A percentile compares a stretch with the other conserved stretches of the same genome.
Evolutionary conservation across 2,888 invertebrate genomes (phyloP).

Genomic region (Drosophila percnosoma): DNA sequence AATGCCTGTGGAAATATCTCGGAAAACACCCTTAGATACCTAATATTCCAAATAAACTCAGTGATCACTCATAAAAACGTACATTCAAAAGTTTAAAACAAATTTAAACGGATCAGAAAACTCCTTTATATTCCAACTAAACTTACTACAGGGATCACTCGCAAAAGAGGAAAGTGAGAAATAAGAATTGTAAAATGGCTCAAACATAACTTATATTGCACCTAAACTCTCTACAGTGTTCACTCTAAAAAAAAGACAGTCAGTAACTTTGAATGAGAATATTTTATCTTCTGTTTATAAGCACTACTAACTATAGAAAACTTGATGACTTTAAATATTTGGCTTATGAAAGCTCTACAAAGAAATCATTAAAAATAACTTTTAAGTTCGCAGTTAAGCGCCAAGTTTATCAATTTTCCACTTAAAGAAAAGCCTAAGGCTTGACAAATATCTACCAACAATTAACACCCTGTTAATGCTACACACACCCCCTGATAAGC

Average conservation of each 20-base stretch:
- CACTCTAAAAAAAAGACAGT: background rate
- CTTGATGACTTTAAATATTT: background rate
- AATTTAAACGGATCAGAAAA: background rate
- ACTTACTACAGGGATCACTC: background rate
- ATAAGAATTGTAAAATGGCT: background rate
- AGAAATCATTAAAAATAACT: background rate
- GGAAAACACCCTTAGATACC: background rate
- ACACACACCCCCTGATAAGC: slow-evolving; percentile 32
- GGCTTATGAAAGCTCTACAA: background rate
- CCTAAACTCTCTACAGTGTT: background rate
- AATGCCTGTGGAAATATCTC: background rate
- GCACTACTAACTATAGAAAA: background rate
- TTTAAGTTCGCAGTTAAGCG: background rate
- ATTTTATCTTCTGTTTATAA: background rate
- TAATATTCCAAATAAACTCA: background rate
- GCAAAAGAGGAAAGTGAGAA: background rate
- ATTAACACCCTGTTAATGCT: slow-evolving; percentile 48
- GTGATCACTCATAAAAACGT: background rate
- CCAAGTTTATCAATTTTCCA: background rate
- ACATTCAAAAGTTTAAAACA: background rate
- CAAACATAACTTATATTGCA: background rate
- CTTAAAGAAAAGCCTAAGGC: background rate
- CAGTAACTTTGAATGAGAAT: background rate
- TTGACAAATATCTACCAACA: slow-evolving; percentile 17
- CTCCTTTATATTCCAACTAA: background rate